These are phyloP conservation scores for Pogoniulus pusillus DNA, from an alignment of 2,797 vertebrate genomes.

Conservation along the genomic window DNA sequence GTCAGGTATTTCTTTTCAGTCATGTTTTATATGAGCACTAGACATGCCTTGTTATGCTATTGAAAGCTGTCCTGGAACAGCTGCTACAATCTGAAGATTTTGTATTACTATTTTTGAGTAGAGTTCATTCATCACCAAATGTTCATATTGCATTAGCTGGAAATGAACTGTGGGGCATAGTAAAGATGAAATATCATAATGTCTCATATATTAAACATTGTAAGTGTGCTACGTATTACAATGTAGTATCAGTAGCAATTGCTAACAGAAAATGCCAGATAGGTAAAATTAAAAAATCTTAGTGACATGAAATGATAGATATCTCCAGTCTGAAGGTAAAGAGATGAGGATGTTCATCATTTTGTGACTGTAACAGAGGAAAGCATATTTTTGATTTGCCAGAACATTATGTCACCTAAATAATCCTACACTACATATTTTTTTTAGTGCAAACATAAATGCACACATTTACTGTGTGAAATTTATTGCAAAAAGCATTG, in stretches of 20 bases:
- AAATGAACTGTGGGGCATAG: background rate
- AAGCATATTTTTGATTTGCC: background rate
- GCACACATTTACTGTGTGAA: background rate
- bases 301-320: background rate
- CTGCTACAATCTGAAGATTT: background rate
- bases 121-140: background rate
- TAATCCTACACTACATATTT: rapidly evolving
- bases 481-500: background rate
- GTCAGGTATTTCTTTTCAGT: background rate
- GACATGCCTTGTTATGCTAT: background rate
- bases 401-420: background rate
- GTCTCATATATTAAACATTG: background rate
- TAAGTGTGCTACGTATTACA: background rate
- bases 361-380: background rate
- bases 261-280: slow-evolving; percentile 8
- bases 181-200: background rate
- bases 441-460: background rate
- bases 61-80: background rate
- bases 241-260: background rate
- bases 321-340: background rate
- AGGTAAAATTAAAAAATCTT: background rate
- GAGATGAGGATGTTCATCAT: background rate
- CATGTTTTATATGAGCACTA: background rate
- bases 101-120: background rate
- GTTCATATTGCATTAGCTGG: background rate